A percentile compares a stretch with the other conserved stretches of the same genome.
phyloP scores from a whole-genome alignment of 2,797 vertebrate genomes.

The Gymnothorax reevesii region DNA sequence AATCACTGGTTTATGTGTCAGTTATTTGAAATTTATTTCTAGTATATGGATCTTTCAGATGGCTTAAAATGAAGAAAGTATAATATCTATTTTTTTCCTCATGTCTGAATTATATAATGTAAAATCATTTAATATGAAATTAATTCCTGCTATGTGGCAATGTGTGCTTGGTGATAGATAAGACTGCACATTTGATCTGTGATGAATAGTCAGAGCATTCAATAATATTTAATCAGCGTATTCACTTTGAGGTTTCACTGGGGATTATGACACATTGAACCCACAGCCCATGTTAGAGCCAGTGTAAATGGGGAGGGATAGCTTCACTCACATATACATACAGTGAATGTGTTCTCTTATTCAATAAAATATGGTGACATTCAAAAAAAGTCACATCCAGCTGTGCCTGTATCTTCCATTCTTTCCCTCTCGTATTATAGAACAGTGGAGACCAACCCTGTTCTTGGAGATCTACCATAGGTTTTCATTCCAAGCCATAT shows the following conservation, averaged over 20 bases:
- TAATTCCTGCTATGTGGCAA: neutral
- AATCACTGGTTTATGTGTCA: neutral
- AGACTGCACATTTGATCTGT: no score
- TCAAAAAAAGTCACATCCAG: constrained; percentile 5
- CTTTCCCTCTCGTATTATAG: neutral
- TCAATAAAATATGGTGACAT: neutral
- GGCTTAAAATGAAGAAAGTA: neutral
- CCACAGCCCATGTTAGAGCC: neutral
- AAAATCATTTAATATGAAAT: neutral
- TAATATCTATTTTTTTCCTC: neutral
- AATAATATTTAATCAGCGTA: neutral
- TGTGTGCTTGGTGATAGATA: no score
- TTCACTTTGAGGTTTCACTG: no score
- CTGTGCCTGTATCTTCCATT: neutral
- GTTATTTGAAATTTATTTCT: neutral
- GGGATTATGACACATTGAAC: neutral
- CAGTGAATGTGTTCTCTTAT: neutral
- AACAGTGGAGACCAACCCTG: no score
- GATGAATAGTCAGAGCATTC: no score
- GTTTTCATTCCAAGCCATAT: no score
- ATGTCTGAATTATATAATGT: neutral
- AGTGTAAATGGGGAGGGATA: neutral
- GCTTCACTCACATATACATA: neutral
- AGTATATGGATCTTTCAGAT: neutral
- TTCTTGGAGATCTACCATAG: no score